Evolutionary conservation across 2,797 vertebrate species (phyloP).

Genomic region (Ambastaia sidthimunki): DNA sequence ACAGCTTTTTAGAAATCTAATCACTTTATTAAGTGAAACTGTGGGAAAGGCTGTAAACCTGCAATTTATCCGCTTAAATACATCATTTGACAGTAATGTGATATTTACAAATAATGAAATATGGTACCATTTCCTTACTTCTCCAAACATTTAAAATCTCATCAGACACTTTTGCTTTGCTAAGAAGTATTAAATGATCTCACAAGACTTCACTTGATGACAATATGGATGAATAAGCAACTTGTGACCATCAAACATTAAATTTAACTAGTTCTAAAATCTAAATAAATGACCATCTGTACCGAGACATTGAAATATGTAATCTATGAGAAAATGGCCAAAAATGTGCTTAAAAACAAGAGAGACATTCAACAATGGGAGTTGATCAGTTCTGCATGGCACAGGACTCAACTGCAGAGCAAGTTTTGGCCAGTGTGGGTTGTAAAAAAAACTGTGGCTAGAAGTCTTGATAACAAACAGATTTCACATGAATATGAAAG

Average conservation of each 20-base stretch:
- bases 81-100: slow-evolving; percentile 84
- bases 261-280: slow-evolving; percentile 39
- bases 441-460: background rate
- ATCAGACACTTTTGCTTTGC: slow-evolving; percentile 16
- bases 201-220: slow-evolving; percentile 10
- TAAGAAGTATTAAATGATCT: slow-evolving; percentile 24
- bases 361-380: slow-evolving; percentile 37
- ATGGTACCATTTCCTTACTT: slow-evolving; percentile 76
- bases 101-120: slow-evolving; percentile 87
- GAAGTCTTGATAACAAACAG: slow-evolving; percentile 11
- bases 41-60: slow-evolving; percentile 63
- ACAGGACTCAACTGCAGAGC: slow-evolving; percentile 51
- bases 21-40: slow-evolving; percentile 74
- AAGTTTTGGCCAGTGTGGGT: slow-evolving; percentile 30
- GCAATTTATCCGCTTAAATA: slow-evolving; percentile 84
- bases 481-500: background rate
- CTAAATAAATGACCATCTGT: slow-evolving; percentile 44
- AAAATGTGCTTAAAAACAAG: slow-evolving; percentile 24
- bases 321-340: slow-evolving; percentile 34
- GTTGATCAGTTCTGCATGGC: slow-evolving; percentile 40
- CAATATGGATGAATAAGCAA: slow-evolving; percentile 37
- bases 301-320: slow-evolving; percentile 37
- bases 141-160: slow-evolving; percentile 32
- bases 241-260: slow-evolving; percentile 20
- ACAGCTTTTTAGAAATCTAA: slow-evolving; percentile 63